Conservation (phyloP, 2,113 vertebrate genomes). For the Nerophis lumbriciformis region DNA sequence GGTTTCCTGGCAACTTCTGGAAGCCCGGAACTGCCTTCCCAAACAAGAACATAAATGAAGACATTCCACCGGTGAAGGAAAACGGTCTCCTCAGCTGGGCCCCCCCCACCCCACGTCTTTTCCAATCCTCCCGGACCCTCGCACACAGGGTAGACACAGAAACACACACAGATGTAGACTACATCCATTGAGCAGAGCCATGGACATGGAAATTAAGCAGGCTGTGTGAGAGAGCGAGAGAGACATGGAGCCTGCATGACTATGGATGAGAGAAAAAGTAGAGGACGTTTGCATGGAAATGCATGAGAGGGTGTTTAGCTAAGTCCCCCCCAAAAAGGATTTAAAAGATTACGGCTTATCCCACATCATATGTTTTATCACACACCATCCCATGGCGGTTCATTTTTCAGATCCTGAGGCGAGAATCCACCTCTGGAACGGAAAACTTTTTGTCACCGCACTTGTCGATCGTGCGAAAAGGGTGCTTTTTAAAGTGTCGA, state of each 20-base stretch:
- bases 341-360: slow-evolving; percentile 21
- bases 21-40: slow-evolving; percentile 57
- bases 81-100: slow-evolving; percentile 49
- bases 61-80: slow-evolving; percentile 69
- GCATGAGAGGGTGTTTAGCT: slow-evolving; percentile 6
- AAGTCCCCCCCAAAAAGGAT: slow-evolving; percentile 6
- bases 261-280: slow-evolving; percentile 4
- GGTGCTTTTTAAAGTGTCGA: slow-evolving; percentile 16
- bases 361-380: slow-evolving; percentile 23
- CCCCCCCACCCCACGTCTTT: slow-evolving; percentile 15
- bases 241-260: slow-evolving; percentile 6
- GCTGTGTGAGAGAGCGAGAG: slow-evolving; percentile 7
- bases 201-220: slow-evolving; percentile 50
- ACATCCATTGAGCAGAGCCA: slow-evolving; percentile 32
- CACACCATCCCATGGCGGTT: slow-evolving; percentile 10
- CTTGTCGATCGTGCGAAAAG: slow-evolving; percentile 26
- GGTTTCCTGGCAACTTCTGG: slow-evolving; percentile 66
- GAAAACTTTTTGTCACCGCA: slow-evolving; percentile 11
- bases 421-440: background rate
- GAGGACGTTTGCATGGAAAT: slow-evolving; percentile 8
- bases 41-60: slow-evolving; percentile 74
- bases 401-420: slow-evolving; percentile 1
- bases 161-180: slow-evolving; percentile 21
- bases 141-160: slow-evolving; percentile 28
- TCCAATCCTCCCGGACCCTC: slow-evolving; percentile 23